Evolutionary conservation across 2,888 invertebrate genomes (phyloP), one percentile per base, ranked within the genome.

Genomic region (Lapara coniferarum): DNA sequence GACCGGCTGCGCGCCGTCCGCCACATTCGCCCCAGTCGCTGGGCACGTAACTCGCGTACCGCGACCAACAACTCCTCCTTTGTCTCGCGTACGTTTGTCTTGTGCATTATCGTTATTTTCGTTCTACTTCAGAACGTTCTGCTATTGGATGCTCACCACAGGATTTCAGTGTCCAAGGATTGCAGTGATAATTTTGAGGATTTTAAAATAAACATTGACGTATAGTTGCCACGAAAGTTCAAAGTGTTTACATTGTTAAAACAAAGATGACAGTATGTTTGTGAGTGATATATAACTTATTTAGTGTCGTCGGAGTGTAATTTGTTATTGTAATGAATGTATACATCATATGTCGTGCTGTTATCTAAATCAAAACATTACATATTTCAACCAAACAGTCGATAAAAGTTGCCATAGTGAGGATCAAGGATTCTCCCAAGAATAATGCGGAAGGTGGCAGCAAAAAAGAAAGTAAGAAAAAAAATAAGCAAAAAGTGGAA

Each of bases 391-490:
- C 68, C 13, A 46, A 51, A 72, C 72, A 79, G 86, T 83, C 77
- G 69, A 71, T 71, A 73, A 85, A 87, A 95, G 95, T 95, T 90
- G 94, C 94, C 95, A 95, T 95, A 94, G 95, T 95, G 95, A 94
- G 95, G 92, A 94, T 95, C 89, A 95, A 95, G 89, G 95, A 95
- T 92, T 89, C 94, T 78, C 90, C 94, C 83, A 94, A 94, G 86
- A 94, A 89, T 88, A 94, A 95, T 95, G 95, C 94, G 89, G 95
- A 94, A 87, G 89, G 92, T 81, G 85, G 93, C 89, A 89, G 94
- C 92, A 94, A 94, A 92, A 94, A 95, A 92, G 95, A 95, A 94
- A 92, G 88, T 90, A 95, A 95, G 91, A 95, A 95, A 93, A 95
- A 95, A 92, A 92, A 86, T 75, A 95, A 95, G 87, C 95, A 94